Conservation (phyloP, 1,140 invertebrate genomes). For the Phortica variegata region DNA sequence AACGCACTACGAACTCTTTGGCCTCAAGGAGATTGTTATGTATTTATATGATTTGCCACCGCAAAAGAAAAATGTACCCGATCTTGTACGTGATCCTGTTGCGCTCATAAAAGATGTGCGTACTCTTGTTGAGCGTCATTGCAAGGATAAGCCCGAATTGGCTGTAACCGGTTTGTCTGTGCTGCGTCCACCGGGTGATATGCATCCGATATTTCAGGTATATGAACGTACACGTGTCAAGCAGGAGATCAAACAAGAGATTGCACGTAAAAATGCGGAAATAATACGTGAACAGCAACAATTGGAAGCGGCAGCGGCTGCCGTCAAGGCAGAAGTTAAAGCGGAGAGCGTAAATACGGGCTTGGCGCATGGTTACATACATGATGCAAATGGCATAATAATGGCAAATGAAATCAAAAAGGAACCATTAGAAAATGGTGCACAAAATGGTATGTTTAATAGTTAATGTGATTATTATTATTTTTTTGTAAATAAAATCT, state of each 20-base stretch:
- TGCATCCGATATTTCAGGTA: constrained; percentile 23
- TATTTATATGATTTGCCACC: constrained; percentile 86
- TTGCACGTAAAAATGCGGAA: constrained; percentile 46
- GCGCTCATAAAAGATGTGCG: constrained; percentile 85
- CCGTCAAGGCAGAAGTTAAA: constrained; percentile 16
- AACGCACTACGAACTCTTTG: constrained; percentile 82
- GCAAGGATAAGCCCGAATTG: constrained; percentile 78
- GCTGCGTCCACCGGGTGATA: constrained; percentile 54
- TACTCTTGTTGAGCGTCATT: constrained; percentile 82
- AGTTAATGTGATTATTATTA: neutral
- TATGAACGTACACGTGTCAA: constrained; percentile 47
- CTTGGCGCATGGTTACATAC: constrained; percentile 4
- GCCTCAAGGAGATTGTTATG: constrained; percentile 87
- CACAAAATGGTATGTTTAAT: neutral
- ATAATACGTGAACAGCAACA: constrained; percentile 50
- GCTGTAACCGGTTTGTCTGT: constrained; percentile 81
- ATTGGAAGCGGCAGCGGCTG: constrained; percentile 31
- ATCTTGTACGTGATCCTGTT: constrained; percentile 86
- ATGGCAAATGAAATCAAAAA: constrained; percentile 4
- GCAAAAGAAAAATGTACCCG: constrained; percentile 89
- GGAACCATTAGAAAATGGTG: neutral
- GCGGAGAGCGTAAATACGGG: constrained; percentile 26
- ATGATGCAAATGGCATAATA: constrained; percentile 8
- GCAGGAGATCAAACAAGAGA: constrained; percentile 53
- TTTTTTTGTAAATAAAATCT: too few species aligned